Conservation (phyloP, 2,797 vertebrate genomes). For the Avahi laniger region DNA sequence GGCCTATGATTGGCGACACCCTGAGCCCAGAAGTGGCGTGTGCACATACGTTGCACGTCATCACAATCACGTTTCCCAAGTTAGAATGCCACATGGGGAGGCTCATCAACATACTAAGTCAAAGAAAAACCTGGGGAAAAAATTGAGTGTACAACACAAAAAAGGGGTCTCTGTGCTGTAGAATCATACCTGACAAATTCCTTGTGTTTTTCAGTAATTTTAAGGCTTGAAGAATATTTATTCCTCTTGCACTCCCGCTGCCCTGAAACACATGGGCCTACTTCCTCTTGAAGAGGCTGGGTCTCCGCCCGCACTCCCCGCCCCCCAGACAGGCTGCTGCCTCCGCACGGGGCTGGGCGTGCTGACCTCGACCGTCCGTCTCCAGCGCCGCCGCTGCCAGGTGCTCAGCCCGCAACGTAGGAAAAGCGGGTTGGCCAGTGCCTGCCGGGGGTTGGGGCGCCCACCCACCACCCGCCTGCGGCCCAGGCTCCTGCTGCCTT, state of each 20-base stretch:
- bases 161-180: neutral
- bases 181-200: neutral
- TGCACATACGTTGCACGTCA: fast-evolving
- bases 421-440: neutral
- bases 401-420: neutral
- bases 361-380: neutral
- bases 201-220: neutral
- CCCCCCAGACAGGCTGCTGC: no score
- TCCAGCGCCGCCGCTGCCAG: fast-evolving
- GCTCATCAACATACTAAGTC: neutral
- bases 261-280: neutral
- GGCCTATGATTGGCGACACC: fast-evolving
- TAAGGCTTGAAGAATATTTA: neutral
- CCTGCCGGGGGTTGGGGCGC: neutral
- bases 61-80: fast-evolving
- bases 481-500: neutral
- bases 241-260: neutral
- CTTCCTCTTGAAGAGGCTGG: neutral
- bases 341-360: neutral
- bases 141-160: neutral
- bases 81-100: neutral
- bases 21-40: fast-evolving
- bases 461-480: neutral
- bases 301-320: neutral
- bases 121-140: neutral